Base-by-base conservation (phyloP, 2,888 invertebrate genomes). In the Trachelus iudaicus region DNA sequence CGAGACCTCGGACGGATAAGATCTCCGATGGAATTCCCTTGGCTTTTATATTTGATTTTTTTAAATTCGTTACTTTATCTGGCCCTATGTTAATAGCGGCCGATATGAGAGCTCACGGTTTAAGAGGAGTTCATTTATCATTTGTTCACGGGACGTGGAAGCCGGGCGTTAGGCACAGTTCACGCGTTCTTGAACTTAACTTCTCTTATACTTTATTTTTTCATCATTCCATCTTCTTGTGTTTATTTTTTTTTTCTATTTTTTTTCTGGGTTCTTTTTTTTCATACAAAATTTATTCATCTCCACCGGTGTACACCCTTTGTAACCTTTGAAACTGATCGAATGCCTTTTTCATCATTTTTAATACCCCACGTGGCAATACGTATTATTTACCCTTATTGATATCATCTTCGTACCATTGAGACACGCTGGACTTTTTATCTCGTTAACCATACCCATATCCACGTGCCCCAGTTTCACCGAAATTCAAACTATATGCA, bases 21-120 rank as follows among this genome's bases (percentile, higher is more conserved):
- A 91, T 91, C 91, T 90, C 88, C 89, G 89, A 89, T 90, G 91
- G 91, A 91, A 91, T 91, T 91, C 90, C 87, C 90, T 88, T 85
- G 85, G 89, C 90, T 90, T 90, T 90, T 90, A 90, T 90, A 90
- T 90, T 90, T 87, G 89, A 89, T 90, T 90, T 90, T 90, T 90
- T 90, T 88, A 90, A 90, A 90, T 90, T 90, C 89, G 90, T 90
- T 90, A 89, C 89, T 90, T 90, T 90, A 90, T 89, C 90, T 90
- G 88, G 88, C 87, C 87, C 88, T 91, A 90, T 91, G 90, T 90
- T 90, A 90, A 91, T 91, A 90, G 90, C 89, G 84, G 84, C 83
- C 89, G 89, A 90, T 90, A 89, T 88, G 88, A 89, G 90, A 88
- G 87, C 89, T 87, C 89, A 88, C 87, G 33, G 88, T 87, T 87